These are phyloP conservation scores for Vulpes ferrilata DNA, from an alignment of 2,113 vertebrate species.

Conservation along the genomic window DNA sequence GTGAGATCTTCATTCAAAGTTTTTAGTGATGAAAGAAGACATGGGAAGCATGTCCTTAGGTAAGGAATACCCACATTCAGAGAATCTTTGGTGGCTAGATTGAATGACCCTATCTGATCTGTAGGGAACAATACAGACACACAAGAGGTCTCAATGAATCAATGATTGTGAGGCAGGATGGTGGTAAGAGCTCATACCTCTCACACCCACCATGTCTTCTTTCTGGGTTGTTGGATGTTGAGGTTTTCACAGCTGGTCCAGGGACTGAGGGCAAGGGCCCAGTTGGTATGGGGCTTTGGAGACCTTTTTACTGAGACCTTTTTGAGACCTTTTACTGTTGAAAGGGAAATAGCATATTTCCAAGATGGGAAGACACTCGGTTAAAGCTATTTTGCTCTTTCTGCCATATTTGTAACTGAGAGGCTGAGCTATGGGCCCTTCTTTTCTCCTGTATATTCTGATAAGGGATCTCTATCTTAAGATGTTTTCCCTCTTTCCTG, in stretches of 20 bases:
- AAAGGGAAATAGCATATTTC: background rate
- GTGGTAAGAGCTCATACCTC: background rate
- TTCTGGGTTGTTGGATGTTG: background rate
- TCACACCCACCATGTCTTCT: background rate
- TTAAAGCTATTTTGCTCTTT: background rate
- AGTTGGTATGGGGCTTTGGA: background rate
- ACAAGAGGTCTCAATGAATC: background rate
- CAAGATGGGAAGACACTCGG: background rate
- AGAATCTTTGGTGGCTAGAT: background rate
- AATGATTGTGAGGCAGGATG: background rate
- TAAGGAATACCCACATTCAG: background rate
- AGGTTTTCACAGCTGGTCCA: background rate
- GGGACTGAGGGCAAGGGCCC: background rate
- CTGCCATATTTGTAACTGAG: background rate
- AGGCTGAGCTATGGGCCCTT: background rate
- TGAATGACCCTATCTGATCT: background rate
- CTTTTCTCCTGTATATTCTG: background rate
- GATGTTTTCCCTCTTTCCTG: slow-evolving; percentile 11
- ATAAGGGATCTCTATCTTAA: slow-evolving; percentile 27
- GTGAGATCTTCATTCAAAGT: background rate
- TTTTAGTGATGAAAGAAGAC: background rate
- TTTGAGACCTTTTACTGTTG: background rate
- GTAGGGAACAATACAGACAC: background rate
- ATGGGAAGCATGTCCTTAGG: background rate
- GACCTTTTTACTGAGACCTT: background rate